A percentile compares a stretch with the other conserved stretches of the same genome.
phyloP scores from a whole-genome alignment of 1,140 invertebrate genomes.

The Bicyclus anynana region DNA sequence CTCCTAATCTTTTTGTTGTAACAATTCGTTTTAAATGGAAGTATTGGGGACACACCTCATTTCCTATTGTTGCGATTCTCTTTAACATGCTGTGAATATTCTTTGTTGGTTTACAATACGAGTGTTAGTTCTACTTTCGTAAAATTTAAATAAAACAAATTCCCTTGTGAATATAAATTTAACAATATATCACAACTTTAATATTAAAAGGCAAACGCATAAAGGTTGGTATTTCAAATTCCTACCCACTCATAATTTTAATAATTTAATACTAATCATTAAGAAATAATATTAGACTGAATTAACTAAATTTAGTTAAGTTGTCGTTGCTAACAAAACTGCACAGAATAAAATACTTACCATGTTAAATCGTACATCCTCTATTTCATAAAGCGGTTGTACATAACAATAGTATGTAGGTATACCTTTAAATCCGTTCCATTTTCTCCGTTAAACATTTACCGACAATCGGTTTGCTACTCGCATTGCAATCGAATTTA shows the following conservation, averaged over 20 bases:
- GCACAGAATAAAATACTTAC: no score
- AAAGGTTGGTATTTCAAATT: constrained; percentile 4
- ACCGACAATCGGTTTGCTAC: neutral
- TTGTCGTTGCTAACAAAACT: no score
- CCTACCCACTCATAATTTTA: no score
- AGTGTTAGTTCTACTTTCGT: constrained; percentile 73
- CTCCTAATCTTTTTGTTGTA: constrained; percentile 62
- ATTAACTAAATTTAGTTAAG: no score
- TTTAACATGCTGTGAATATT: constrained; percentile 67
- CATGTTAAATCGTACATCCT: no score
- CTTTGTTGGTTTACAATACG: constrained; percentile 64
- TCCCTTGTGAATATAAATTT: constrained; percentile 51
- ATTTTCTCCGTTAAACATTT: neutral
- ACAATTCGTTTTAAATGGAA: constrained; percentile 65
- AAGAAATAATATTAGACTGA: no score
- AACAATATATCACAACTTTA: constrained; percentile 6
- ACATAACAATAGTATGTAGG: neutral
- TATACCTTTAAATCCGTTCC: neutral
- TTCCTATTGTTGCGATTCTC: constrained; percentile 61
- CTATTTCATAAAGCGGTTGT: neutral
- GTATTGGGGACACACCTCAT: constrained; percentile 70
- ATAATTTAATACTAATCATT: no score
- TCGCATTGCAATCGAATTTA: neutral
- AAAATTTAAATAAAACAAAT: constrained; percentile 52
- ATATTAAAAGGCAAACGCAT: neutral